Base-by-base conservation (phyloP, 2,888 invertebrate species). In the Sialis lutaria region DNA sequence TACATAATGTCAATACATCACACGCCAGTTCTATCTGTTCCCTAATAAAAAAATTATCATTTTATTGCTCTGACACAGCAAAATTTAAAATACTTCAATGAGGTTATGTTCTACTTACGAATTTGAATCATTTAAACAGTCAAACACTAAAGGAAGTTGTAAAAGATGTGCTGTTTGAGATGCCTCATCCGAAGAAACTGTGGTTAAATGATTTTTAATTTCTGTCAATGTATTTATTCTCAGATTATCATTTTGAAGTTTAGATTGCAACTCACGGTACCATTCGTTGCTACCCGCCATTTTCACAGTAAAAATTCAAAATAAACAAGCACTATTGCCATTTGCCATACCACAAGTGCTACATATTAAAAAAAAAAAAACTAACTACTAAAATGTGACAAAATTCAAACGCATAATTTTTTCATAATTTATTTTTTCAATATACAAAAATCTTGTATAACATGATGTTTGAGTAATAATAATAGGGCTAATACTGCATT, bases 1-100 rank as follows among this genome's bases (percentile, higher is more conserved):
- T 72, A 55, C 81, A 74, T 49, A 73, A 62, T 40, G 73, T 67
- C 35, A 84, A 62, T 5, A 83, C 74, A 55, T 81, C 78, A 57
- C 77, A 77, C 12, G 79, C 74, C 48, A 78, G 56, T 53, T 74
- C 70, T 5, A 75, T 64, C 56, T 78, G 74, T 49, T 74, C 68
- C 52, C 79, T 77, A 56, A n/a, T n/a, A n/a, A n/a, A 44, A 50
- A 35, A 44, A 46, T 46, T 50, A 42, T 33, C 50, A 40, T 42
- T 49, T 31, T 34, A 32, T 10, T 47, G 31, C 9, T 31, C 8
- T 33, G 32, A 12, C 30, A 33, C 35, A 41, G 49, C 55, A 57
- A 30, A 34, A 47, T 42, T 49, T 32, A 40, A 41, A 10, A 44
- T 35, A 44, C 42, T 1, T 10, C 31, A 34, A 35, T 57, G 64